A percentile compares a stretch with the other conserved stretches of the same genome.
phyloP scores from a whole-genome alignment of 2,888 invertebrate species.

The Mythimna lalbum region DNA sequence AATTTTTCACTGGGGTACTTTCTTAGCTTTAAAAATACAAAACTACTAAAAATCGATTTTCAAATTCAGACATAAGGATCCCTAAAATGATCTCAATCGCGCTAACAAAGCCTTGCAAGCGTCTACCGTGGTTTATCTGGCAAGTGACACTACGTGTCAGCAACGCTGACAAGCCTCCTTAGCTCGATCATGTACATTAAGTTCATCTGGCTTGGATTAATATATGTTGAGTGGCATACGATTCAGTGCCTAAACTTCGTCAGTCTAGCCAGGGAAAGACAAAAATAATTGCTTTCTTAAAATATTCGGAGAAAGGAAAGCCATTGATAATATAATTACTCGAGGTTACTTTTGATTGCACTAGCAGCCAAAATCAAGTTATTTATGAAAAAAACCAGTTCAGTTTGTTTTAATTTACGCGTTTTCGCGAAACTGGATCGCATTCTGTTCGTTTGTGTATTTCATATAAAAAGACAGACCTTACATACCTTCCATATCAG shows the following conservation, averaged over 20 bases:
- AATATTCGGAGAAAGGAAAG: slow-evolving; percentile 13
- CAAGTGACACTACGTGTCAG: too few relatives aligned
- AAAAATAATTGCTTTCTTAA: background rate
- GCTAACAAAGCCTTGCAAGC: too few relatives aligned
- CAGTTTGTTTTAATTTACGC: slow-evolving; percentile 25
- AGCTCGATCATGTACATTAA: background rate
- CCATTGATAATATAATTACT: background rate
- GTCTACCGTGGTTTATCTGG: too few relatives aligned
- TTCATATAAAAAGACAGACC: slow-evolving; percentile 39
- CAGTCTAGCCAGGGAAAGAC: background rate
- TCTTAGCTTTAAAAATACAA: too few relatives aligned
- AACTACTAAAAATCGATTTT: too few relatives aligned
- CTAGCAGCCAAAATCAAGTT: background rate
- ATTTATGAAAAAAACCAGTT: slow-evolving; percentile 28
- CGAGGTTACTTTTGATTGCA: slow-evolving; percentile 27
- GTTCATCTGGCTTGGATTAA: background rate
- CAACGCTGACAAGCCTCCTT: background rate
- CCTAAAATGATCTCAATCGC: too few relatives aligned
- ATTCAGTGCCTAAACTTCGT: background rate
- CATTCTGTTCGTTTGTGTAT: background rate
- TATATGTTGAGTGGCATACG: background rate
- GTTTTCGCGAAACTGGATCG: slow-evolving; percentile 10
- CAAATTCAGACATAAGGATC: too few relatives aligned
- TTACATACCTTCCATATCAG: slow-evolving; percentile 19
- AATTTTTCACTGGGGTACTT: too few relatives aligned